Base-by-base conservation (phyloP, 37 sponge, comb jelly and placozoan genomes). In the Theonella swinhoei region DNA sequence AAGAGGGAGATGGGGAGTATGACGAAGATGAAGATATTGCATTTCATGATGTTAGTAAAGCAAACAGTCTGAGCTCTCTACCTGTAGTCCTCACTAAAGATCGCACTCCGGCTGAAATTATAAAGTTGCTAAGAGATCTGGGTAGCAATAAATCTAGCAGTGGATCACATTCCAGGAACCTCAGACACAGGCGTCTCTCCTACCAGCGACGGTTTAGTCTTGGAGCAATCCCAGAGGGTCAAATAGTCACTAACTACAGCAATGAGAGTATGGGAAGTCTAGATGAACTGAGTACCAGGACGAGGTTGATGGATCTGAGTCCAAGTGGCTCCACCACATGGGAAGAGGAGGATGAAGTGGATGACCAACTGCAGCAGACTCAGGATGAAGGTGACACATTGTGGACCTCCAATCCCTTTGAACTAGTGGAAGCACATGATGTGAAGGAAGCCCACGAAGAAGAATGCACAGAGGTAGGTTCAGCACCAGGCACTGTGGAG, bases 151-250 rank as follows among this genome's bases (percentile, higher is more conserved):
- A 20, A 25, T 25, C 43, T 32, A 78, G 66, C 54, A 47, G 54
- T 47, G 54, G 54, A 14, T 17, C 11, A 17, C 11, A 14, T 7
- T 47, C 54, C 11, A 7, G 14, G 14, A 47, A 7, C 54, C 14
- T 14, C 14, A 7, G 54, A 47, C 14, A 47, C 54, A 47, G 54
- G 14, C 54, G 54, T 7, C 54, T 47, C 14, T 47, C 54, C 11
- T 47, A 17, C 54, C 78, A 83, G 37, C 38, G 92, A 72, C 68
- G 92, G 30, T 68, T 92, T 37, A 92, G 92, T 40, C 77, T 92
- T 24, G 92, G 92, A 0, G 42, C 88, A 7, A 92, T 92, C 9
- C 92, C 92, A 1, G 92, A 92, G 72, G 92, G 92, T 4, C 54
- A 74, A 78, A 84, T 92, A 19, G 88, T 88, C 17, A 74, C 54